Conservation (phyloP, 1,140 invertebrate genomes). For the Caenorhabditis tropicalis region DNA sequence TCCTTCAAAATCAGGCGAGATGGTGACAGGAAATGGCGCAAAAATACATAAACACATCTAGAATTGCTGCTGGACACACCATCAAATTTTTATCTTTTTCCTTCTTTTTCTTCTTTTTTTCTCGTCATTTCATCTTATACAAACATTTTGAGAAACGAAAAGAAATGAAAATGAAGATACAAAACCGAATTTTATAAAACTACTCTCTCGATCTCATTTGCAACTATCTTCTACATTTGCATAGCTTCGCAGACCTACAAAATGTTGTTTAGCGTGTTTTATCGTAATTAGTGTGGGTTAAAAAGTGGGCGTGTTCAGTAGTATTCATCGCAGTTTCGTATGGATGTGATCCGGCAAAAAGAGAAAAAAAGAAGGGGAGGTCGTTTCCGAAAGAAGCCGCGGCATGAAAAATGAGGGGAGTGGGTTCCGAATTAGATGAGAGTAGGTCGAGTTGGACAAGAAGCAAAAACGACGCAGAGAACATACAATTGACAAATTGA, state of each 20-base stretch:
- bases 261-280: constrained; percentile 34
- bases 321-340: constrained; percentile 23
- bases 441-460: neutral
- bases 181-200: neutral
- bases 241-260: neutral
- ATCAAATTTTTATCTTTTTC: constrained; percentile 20
- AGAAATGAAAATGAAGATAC: neutral
- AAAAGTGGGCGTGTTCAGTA: constrained; percentile 6
- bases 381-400: constrained; percentile 27
- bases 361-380: constrained; percentile 6
- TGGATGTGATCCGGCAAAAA: constrained; percentile 31
- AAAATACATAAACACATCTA: constrained; percentile 42
- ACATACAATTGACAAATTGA: constrained; percentile 43
- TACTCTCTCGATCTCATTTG: neutral
- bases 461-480: constrained; percentile 30
- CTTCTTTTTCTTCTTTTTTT: neutral
- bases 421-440: constrained; percentile 41
- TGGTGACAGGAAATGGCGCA: constrained; percentile 14
- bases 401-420: constrained; percentile 39
- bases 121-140: neutral
- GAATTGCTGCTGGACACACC: constrained; percentile 12
- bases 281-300: constrained; percentile 4
- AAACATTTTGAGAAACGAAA: neutral
- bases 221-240: constrained; percentile 22
- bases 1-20: constrained; percentile 22